Percentiles rank a stretch among this genome's conserved stretches.
phyloP scores from a whole-genome alignment of 1,140 invertebrate genomes.

The Lepidurus packardi region DNA sequence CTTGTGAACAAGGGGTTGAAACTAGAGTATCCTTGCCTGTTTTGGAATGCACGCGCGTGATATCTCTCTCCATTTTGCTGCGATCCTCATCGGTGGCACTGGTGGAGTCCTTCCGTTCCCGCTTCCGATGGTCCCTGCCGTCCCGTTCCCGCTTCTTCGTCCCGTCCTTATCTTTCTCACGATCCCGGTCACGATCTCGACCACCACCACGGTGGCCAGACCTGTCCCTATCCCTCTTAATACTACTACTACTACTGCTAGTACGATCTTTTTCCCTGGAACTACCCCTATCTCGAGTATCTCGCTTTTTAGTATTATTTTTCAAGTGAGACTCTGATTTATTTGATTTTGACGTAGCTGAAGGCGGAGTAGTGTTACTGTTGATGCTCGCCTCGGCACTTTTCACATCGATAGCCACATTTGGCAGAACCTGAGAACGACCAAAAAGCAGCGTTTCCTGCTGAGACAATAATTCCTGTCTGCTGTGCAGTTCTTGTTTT shows the following conservation, averaged over 20 bases:
- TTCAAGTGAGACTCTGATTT: conserved; percentile 2
- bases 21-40: conserved; percentile 21
- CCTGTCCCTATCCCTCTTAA: not conserved
- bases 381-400: not conserved
- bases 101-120: not conserved
- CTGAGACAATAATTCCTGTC: not conserved
- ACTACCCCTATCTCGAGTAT: conserved; percentile 6
- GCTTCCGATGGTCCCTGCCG: not conserved
- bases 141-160: not conserved
- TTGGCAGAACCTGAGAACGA: not conserved
- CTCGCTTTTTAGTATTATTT: not conserved
- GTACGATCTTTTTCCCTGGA: conserved; percentile 6
- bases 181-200: conserved; percentile 2
- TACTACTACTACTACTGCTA: not conserved
- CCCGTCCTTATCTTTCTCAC: not conserved
- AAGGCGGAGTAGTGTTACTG: not conserved
- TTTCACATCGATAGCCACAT: not conserved
- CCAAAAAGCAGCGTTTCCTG: not conserved
- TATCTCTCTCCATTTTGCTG: not conserved
- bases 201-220: not conserved
- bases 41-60: not conserved
- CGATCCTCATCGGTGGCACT: not conserved
- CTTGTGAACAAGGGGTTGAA: conserved; percentile 7
- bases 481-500: not conserved
- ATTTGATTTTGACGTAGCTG: conserved; percentile 19